phyloP scores from a whole-genome alignment of 2,888 invertebrate genomes.

The Muschampia plurimacula region DNA sequence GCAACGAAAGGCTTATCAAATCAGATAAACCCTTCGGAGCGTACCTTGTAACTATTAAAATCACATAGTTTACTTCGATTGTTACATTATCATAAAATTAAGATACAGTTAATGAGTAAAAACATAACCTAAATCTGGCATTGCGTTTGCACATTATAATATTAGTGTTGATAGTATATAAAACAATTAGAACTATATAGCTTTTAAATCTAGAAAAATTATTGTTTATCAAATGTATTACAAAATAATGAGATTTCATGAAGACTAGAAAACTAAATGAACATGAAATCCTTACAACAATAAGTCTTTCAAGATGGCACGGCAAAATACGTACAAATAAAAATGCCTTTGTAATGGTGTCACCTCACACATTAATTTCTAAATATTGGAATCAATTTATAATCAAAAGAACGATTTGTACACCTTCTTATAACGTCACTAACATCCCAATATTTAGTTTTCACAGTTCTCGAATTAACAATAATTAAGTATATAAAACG shows the following conservation, averaged over 20 bases:
- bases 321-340: conserved; percentile 74
- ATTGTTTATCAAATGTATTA: conserved; percentile 68
- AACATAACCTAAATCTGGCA: conserved; percentile 55
- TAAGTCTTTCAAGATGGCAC: conserved; percentile 84
- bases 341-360: conserved; percentile 79
- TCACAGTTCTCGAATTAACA: conserved; percentile 67
- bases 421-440: conserved; percentile 75
- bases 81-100: conserved; percentile 31
- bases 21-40: conserved; percentile 30
- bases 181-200: conserved; percentile 66
- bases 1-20: conserved; percentile 20
- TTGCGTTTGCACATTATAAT: conserved; percentile 51
- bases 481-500: conserved; percentile 55
- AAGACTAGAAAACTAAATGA: conserved; percentile 85
- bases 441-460: conserved; percentile 80
- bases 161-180: conserved; percentile 49
- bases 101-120: conserved; percentile 32
- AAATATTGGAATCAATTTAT: conserved; percentile 82
- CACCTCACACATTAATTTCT: conserved; percentile 70
- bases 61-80: conserved; percentile 22
- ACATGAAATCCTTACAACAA: conserved; percentile 84
- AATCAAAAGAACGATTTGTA: conserved; percentile 81
- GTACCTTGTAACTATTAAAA: conserved; percentile 7
- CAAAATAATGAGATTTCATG: conserved; percentile 82
- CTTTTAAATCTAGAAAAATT: conserved; percentile 63